These are phyloP conservation scores for Babylonia areolata DNA, from an alignment of 1,140 invertebrate genomes.

Conservation along the genomic window DNA sequence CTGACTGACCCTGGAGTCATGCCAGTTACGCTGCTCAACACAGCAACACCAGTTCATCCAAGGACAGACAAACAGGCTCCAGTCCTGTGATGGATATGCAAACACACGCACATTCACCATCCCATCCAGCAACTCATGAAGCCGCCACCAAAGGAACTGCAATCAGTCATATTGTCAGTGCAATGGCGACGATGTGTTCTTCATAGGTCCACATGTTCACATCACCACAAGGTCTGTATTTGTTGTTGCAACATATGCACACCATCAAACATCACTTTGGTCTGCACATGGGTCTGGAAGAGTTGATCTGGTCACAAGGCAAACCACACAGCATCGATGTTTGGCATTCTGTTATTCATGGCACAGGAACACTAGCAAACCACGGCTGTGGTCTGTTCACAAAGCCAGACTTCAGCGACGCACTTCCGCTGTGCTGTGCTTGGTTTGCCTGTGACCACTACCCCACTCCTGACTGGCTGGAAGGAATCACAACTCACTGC, in stretches of 20 bases:
- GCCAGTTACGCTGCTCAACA: background rate
- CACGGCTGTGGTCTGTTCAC: background rate
- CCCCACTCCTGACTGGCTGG: background rate
- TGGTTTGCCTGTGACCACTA: background rate
- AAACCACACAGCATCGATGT: background rate
- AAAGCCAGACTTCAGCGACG: background rate
- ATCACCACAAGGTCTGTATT: background rate
- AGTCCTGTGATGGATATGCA: background rate
- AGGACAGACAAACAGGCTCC: background rate
- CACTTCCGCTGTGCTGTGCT: background rate
- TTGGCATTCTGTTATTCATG: background rate
- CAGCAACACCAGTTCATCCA: background rate
- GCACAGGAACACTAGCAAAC: background rate
- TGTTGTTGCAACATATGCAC: background rate
- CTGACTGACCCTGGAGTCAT: background rate
- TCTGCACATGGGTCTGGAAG: background rate
- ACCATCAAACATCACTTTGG: background rate
- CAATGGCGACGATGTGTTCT: background rate
- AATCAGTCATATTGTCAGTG: background rate
- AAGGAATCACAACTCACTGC: background rate
- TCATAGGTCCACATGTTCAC: background rate
- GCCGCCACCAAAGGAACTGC: background rate
- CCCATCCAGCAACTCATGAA: background rate
- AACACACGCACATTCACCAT: background rate
- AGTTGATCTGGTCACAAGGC: background rate